Evolutionary conservation across 2,113 vertebrate species (phyloP).

Genomic region (Pterocles burchelli): DNA sequence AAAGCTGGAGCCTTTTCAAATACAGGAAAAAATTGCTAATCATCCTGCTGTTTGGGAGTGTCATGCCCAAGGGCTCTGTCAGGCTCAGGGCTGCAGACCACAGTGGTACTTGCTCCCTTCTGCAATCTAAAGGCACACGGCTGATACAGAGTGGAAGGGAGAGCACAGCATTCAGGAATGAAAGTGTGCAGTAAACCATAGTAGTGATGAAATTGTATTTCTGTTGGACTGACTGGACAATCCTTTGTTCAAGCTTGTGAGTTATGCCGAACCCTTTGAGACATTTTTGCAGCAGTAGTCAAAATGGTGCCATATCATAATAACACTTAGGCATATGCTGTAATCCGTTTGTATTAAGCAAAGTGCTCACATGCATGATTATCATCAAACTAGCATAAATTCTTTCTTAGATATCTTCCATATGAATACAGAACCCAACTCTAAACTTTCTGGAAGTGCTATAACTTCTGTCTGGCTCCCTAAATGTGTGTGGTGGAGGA

Average conservation of each 20-base stretch:
- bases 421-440: neutral
- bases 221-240: neutral
- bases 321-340: neutral
- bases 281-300: neutral
- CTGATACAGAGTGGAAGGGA: neutral
- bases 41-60: fast-evolving
- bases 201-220: neutral
- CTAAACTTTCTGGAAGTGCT: neutral
- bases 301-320: neutral
- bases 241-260: neutral
- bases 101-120: neutral
- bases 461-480: neutral
- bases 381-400: neutral
- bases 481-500: neutral
- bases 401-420: neutral
- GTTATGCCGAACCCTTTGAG: neutral
- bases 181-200: neutral
- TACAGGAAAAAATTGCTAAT: neutral
- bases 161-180: neutral
- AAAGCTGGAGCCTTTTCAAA: neutral
- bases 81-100: neutral
- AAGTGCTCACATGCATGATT: neutral
- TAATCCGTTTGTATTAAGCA: neutral
- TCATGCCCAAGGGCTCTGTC: fast-evolving
- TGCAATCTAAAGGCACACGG: neutral